These are phyloP conservation scores for Sebastes flavidus DNA, from an alignment of 2,797 vertebrate genomes.

Conservation along the genomic window DNA sequence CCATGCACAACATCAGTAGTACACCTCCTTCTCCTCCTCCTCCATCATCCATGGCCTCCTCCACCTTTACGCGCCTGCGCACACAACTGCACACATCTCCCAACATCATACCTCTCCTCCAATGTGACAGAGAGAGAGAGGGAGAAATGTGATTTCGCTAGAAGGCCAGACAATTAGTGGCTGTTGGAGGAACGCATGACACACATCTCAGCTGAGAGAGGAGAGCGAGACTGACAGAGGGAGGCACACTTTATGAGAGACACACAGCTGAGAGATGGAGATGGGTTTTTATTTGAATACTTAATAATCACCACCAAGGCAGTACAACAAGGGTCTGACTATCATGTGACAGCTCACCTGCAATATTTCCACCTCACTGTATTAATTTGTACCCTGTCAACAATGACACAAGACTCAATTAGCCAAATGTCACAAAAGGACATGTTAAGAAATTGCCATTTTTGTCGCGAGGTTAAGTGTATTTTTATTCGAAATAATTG, in stretches of 20 bases:
- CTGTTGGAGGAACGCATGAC: conserved; percentile 70
- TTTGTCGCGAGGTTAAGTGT: background rate
- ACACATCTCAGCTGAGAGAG: conserved; percentile 64
- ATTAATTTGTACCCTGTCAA: conserved; percentile 36
- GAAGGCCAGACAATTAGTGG: conserved; percentile 80
- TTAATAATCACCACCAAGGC: conserved; percentile 45
- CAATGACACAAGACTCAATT: conserved; percentile 30
- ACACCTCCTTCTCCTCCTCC: background rate
- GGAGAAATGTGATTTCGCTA: conserved; percentile 65
- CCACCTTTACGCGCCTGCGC: conserved; percentile 25
- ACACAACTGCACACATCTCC: conserved; percentile 21
- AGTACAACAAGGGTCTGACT: background rate
- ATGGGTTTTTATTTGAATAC: conserved; percentile 33
- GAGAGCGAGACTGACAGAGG: conserved; percentile 44
- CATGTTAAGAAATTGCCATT: conserved; percentile 13
- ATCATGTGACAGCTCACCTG: conserved; percentile 48
- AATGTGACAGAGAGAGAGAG: conserved; percentile 21
- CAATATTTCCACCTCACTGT: conserved; percentile 28
- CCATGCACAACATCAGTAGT: conserved; percentile 22
- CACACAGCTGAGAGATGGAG: conserved; percentile 2
- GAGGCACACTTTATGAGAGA: too few species aligned
- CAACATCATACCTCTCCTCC: conserved; percentile 10
- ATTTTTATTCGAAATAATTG: background rate
- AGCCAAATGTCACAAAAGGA: conserved; percentile 35
- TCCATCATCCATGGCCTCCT: background rate